These are phyloP conservation scores for Clamator glandarius DNA, from an alignment of 2,797 vertebrate genomes.

Conservation along the genomic window DNA sequence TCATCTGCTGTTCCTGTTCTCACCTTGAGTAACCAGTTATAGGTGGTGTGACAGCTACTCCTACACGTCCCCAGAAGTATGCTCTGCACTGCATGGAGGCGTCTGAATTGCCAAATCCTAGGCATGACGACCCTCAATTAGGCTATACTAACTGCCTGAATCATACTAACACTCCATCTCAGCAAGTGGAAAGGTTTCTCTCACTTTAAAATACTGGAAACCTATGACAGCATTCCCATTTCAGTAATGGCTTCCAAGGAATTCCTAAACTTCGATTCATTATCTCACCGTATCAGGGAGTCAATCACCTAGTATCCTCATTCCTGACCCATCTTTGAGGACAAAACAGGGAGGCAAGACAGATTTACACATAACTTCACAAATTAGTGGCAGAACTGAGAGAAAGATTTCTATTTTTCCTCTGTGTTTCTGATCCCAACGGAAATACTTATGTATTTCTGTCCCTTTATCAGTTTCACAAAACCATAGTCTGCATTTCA, in stretches of 20 bases:
- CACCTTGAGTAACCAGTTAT: not conserved
- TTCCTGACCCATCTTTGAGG: not conserved
- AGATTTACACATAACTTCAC: not conserved
- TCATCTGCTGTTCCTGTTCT: not conserved
- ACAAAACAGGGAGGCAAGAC: not conserved
- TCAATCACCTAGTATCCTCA: not conserved
- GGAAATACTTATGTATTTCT: not conserved
- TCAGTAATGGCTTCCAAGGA: not conserved
- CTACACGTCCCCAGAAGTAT: not conserved
- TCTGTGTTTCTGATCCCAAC: no score
- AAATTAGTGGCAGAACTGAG: not conserved
- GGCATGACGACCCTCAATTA: not conserved
- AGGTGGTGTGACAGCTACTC: not conserved
- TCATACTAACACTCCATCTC: not conserved
- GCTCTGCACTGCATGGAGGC: not conserved
- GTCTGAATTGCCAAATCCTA: not conserved
- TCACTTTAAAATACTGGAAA: not conserved
- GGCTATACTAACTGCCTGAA: not conserved
- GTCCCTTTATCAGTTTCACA: not conserved
- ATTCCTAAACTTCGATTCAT: not conserved
- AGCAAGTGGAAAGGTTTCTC: not conserved
- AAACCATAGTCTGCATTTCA: not conserved
- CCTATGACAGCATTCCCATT: not conserved
- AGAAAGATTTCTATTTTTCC: not conserved
- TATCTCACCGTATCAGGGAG: rapidly evolving